Base-by-base conservation (phyloP, 1,140 invertebrate species). In the Lordiphosa clarofinis region DNA sequence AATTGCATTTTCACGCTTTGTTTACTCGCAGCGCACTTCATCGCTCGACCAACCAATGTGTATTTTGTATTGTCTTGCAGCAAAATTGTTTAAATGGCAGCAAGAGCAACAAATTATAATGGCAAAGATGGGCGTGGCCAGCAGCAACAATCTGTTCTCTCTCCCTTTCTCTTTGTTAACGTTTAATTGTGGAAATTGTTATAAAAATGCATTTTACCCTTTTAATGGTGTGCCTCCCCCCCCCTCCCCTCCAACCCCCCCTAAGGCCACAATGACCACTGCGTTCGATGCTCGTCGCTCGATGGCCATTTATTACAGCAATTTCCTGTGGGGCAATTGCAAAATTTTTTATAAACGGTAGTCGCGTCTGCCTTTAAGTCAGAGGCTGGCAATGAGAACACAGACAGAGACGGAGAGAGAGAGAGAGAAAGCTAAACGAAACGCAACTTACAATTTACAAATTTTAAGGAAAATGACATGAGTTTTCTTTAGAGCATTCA, bases 1-100 rank as follows among this genome's bases (percentile, higher is more conserved):
- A 79, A 75, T 58, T 74, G 75, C 69, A 76, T 86, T 86, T 86
- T 75, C 72, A 75, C 72, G 72, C 64, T 75, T 75, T 73, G 69
- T 40, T 75, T 75, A 57, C 62, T 49, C 53, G 36, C 46, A 40
- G 46, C 46, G 12, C 28, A 11, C 36, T 24, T 19, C 7, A 11
- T 11, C 2, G n/a, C 28, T 36, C 11, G 21, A 21, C 40, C 8
- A 19, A 10, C n/a, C 8, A 2, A 1, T 4, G 6, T 35, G 1
- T 36, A 24, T 13, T 53, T 36, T 56, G n/a, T n/a, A n/a, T n/a
- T 40, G 63, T 56, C 74, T 70, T 54, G 54, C 57, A 74, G 59
- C 74, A 79, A 67, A 58, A 56, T 46, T 64, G 62, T 28, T 28
- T 28, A 28, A 53, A 37, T 21, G 50, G 11, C 36, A 49, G n/a